A percentile compares a stretch with the other conserved stretches of the same genome.
Conservation (phyloP, 2,888 invertebrate species). For the Drosophila macrospina region DNA sequence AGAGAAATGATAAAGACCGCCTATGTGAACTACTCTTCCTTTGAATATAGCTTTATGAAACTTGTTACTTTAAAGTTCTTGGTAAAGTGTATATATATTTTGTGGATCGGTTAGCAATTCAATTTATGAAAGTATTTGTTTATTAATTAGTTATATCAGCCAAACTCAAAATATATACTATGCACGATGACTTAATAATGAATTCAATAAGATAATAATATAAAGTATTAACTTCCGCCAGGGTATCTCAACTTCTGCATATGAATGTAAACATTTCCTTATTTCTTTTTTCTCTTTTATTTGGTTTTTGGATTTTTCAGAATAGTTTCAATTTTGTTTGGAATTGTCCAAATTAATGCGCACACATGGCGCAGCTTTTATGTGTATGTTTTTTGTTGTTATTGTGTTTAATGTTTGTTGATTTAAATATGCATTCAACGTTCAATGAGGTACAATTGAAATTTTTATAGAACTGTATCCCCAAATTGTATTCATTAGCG, state of each 20-base stretch:
- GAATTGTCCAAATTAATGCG: slow-evolving; percentile 48
- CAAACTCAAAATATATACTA: too few relatives aligned
- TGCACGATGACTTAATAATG: too few relatives aligned
- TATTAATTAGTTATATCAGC: too few relatives aligned
- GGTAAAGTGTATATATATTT: not conserved
- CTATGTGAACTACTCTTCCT: not conserved
- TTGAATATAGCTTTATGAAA: not conserved
- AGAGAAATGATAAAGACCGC: not conserved
- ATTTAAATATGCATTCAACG: slow-evolving; percentile 28
- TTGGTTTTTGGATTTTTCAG: slow-evolving; percentile 16
- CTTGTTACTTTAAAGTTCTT: not conserved
- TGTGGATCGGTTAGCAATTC: too few relatives aligned
- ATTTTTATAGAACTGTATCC: slow-evolving; percentile 24
- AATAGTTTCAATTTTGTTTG: slow-evolving; percentile 38
- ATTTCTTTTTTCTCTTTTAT: slow-evolving; percentile 5
- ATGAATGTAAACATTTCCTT: not conserved
- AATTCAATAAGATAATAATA: too few relatives aligned
- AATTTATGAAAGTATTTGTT: too few relatives aligned
- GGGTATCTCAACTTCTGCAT: slow-evolving; percentile 16
- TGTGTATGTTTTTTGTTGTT: slow-evolving; percentile 4
- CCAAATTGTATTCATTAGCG: slow-evolving; percentile 32
- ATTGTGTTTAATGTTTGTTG: slow-evolving; percentile 35
- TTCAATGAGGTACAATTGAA: slow-evolving; percentile 27
- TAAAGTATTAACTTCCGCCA: slow-evolving; percentile 8
- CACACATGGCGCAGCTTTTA: slow-evolving; percentile 43